phyloP scores from a whole-genome alignment of 1,140 invertebrate species.

The Lanistes nyassanus region DNA sequence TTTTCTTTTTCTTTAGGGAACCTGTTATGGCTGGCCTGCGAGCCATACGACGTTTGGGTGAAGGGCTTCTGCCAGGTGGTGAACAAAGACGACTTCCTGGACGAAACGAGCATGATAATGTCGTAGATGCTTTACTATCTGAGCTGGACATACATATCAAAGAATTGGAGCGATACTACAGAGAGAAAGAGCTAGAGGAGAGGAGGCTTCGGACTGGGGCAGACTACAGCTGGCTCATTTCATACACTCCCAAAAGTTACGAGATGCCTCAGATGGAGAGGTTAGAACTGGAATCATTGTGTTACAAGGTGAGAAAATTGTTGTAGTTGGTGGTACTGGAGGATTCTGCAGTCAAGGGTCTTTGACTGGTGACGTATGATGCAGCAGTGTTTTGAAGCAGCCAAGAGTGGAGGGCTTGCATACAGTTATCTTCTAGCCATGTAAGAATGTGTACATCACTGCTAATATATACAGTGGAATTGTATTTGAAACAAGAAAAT shows the following conservation, averaged over 20 bases:
- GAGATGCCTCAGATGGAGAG: slow-evolving; percentile 59
- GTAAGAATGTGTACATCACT: too few species aligned
- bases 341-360: too few species aligned
- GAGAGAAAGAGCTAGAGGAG: slow-evolving; percentile 46
- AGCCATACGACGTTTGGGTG: slow-evolving; percentile 1
- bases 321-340: too few species aligned
- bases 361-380: too few species aligned
- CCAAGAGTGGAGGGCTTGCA: too few species aligned
- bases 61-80: slow-evolving; percentile 2
- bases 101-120: slow-evolving; percentile 44
- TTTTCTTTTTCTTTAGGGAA: neutral
- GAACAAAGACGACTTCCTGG: slow-evolving; percentile 42
- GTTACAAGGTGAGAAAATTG: slow-evolving; percentile 45
- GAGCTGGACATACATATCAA: slow-evolving; percentile 58
- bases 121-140: slow-evolving; percentile 52
- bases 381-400: too few species aligned
- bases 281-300: slow-evolving; percentile 60
- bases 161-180: slow-evolving; percentile 39
- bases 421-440: too few species aligned
- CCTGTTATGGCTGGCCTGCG: slow-evolving; percentile 13
- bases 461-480: too few species aligned
- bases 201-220: slow-evolving; percentile 43
- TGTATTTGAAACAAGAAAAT: too few species aligned
- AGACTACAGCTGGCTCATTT: slow-evolving; percentile 63
- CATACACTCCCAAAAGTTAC: slow-evolving; percentile 43